Evolutionary conservation across 35 echinoderm and acorn worm species (phyloP).

Genomic region (Apostichopus japonicus): DNA sequence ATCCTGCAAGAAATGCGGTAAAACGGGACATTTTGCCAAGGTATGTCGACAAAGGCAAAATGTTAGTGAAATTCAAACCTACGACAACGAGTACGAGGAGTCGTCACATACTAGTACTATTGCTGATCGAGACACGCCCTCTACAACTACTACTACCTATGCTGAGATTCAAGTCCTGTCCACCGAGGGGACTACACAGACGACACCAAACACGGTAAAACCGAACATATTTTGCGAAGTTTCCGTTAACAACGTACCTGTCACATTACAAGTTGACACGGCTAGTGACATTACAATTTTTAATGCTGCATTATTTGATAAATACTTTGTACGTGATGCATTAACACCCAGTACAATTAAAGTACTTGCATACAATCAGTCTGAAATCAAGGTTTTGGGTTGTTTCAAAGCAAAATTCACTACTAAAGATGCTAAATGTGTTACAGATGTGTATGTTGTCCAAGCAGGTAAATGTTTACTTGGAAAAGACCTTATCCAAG

Average conservation of each 20-base stretch:
- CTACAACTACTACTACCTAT: too few relatives aligned
- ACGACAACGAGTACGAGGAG: too few relatives aligned
- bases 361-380: neutral
- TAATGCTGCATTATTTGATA: neutral
- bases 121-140: too few relatives aligned
- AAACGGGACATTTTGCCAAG: constrained; percentile 11
- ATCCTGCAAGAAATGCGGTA: neutral
- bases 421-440: neutral
- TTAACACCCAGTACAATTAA: neutral
- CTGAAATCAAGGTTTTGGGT: neutral
- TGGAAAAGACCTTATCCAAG: constrained; percentile 16
- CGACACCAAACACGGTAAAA: neutral
- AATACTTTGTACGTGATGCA: constrained; percentile 6
- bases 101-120: too few relatives aligned
- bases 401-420: neutral
- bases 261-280: constrained; percentile 13
- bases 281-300: constrained; percentile 2
- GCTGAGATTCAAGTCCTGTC: too few relatives aligned
- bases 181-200: neutral
- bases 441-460: constrained; percentile 2
- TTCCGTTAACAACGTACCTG: neutral
- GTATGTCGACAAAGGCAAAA: too few relatives aligned
- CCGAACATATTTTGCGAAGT: neutral
- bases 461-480: neutral
- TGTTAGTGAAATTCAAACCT: too few relatives aligned